Conservation (phyloP, 2,797 vertebrate genomes). For the Danio tinwini region DNA sequence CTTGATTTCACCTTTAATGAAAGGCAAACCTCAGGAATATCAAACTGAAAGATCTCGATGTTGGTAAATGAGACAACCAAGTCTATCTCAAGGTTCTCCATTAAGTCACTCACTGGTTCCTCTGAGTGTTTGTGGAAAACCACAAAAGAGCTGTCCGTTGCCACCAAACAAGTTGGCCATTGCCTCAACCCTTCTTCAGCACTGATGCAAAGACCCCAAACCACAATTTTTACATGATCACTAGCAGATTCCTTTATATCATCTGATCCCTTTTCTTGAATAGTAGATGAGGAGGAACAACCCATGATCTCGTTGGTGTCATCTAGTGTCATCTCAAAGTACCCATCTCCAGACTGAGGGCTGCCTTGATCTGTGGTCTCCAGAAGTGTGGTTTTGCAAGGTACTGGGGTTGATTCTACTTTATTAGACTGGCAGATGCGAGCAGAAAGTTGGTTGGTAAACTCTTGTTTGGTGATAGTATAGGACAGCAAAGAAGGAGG, state of each 20-base stretch:
- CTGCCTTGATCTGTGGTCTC: conserved; percentile 63
- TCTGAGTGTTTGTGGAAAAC: conserved; percentile 80
- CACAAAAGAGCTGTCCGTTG: conserved; percentile 79
- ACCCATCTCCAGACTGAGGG: conserved; percentile 83
- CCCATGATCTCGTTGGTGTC: conserved; percentile 75
- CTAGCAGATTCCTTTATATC: conserved; percentile 60
- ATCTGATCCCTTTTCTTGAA: conserved; percentile 43
- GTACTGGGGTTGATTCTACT: conserved; percentile 51
- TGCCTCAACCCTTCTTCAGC: conserved; percentile 79
- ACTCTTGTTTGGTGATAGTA: conserved; percentile 85
- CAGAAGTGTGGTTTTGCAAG: conserved; percentile 13
- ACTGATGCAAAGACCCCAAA: conserved; percentile 89
- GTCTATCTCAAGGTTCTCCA: conserved; percentile 78
- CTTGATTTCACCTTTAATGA: conserved; percentile 76
- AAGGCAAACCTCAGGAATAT: conserved; percentile 87
- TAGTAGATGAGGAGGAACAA: conserved; percentile 70
- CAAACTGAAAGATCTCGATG: conserved; percentile 77
- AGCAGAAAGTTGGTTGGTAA: conserved; percentile 82
- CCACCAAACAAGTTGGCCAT: conserved; percentile 85
- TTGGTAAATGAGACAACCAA: conserved; percentile 81
- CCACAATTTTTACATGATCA: conserved; percentile 75
- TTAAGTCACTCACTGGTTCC: conserved; percentile 70
- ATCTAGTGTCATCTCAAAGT: conserved; percentile 95
- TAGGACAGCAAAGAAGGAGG: conserved; percentile 82
- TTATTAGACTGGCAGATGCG: conserved; percentile 76